Evolutionary conservation across 2,113 vertebrate genomes (phyloP).

Genomic region (Pleuronectes platessa): DNA sequence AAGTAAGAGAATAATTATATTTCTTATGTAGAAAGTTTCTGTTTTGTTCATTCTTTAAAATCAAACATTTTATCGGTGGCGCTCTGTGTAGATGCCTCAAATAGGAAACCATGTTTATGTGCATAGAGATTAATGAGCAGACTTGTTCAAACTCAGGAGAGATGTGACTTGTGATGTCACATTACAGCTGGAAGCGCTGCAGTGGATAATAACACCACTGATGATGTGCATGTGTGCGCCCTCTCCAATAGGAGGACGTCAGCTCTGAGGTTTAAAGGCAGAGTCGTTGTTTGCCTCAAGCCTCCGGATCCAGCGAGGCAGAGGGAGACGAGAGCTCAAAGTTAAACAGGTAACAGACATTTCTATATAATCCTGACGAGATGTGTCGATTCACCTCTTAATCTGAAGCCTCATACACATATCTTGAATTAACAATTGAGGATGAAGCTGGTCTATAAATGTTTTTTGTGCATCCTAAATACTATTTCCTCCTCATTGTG

Average conservation of each 20-base stretch:
- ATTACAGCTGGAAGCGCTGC: conserved; percentile 10
- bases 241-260: conserved; percentile 58
- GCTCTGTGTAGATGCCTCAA: neutral
- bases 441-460: too few relatives aligned
- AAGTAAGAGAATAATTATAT: too few relatives aligned
- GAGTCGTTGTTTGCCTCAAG: conserved; percentile 53
- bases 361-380: too few relatives aligned
- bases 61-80: too few relatives aligned
- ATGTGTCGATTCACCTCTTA: too few relatives aligned
- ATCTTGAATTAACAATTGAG: too few relatives aligned
- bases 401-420: too few relatives aligned
- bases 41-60: too few relatives aligned
- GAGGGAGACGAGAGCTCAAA: conserved; percentile 10
- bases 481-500: too few relatives aligned
- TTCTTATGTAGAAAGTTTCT: too few relatives aligned
- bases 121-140: neutral
- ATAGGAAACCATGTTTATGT: neutral
- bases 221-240: neutral
- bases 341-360: conserved; percentile 35
- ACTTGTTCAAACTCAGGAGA: conserved; percentile 36
- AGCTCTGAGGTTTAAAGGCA: conserved; percentile 42
- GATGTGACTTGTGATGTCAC: conserved; percentile 4
- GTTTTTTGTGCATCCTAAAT: too few relatives aligned
- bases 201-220: neutral
- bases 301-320: conserved; percentile 11